phyloP scores from a whole-genome alignment of 2,888 invertebrate genomes.

The Epistrophella euchroma region DNA sequence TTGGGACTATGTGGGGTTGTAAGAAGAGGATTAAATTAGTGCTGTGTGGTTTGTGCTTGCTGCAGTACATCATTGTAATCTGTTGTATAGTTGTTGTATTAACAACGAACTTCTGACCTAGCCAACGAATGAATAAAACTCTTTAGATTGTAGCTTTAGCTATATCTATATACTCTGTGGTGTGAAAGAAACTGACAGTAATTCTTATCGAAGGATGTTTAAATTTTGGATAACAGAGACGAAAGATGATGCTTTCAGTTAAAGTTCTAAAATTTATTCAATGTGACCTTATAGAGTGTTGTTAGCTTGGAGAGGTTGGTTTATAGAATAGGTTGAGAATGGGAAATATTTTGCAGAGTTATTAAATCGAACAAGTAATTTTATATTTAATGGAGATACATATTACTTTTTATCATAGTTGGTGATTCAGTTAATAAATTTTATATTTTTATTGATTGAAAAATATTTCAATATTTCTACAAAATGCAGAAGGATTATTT shows the following conservation, averaged over 20 bases:
- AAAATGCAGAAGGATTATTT: too few relatives aligned
- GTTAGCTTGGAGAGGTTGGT: not conserved
- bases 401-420: too few relatives aligned
- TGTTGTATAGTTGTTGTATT: conserved; percentile 29
- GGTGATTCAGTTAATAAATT: too few relatives aligned
- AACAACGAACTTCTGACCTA: conserved; percentile 44
- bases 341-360: not conserved
- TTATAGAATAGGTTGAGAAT: too few relatives aligned
- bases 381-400: too few relatives aligned
- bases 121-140: not conserved
- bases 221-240: conserved; percentile 27
- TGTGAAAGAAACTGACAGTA: conserved; percentile 48
- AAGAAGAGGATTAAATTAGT: conserved; percentile 42
- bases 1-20: not conserved
- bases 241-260: conserved; percentile 33
- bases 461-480: too few relatives aligned
- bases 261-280: conserved; percentile 43
- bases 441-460: too few relatives aligned
- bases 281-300: not conserved
- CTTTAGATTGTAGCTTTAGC: not conserved
- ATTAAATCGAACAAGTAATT: not conserved
- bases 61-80: conserved; percentile 43
- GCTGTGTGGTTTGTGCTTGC: conserved; percentile 21
- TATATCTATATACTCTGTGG: not conserved
- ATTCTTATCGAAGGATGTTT: conserved; percentile 44